phyloP scores from a whole-genome alignment of 2,113 vertebrate species.

The Eubucco bourcierii region DNA sequence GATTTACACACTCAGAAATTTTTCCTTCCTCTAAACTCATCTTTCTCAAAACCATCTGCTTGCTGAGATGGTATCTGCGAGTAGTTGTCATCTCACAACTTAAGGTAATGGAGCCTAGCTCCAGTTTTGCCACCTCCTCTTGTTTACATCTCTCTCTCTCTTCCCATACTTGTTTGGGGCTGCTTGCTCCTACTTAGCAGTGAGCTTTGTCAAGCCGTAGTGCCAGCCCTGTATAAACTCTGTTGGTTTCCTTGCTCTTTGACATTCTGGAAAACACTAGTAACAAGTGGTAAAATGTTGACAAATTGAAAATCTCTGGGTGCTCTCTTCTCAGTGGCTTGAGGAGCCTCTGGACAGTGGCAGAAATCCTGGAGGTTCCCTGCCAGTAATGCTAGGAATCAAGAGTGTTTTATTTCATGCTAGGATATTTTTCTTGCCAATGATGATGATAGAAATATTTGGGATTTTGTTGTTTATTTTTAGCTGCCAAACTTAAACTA shows the following conservation, averaged over 20 bases:
- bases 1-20: not conserved
- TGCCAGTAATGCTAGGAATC: not conserved
- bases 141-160: fast-evolving
- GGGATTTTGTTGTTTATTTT: not conserved
- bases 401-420: not conserved
- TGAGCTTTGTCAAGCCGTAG: not conserved
- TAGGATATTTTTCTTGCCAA: not conserved
- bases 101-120: not conserved
- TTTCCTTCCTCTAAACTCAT: not conserved
- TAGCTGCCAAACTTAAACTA: not conserved
- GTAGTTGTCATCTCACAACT: not conserved
- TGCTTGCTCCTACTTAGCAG: not conserved
- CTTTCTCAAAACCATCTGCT: not conserved
- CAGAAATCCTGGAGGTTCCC: not conserved
- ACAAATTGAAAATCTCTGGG: not conserved
- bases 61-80: not conserved
- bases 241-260: fast-evolving
- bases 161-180: fast-evolving
- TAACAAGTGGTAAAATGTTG: not conserved
- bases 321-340: not conserved
- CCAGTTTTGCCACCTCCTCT: not conserved
- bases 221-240: not conserved
- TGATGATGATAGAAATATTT: not conserved
- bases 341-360: not conserved
- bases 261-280: not conserved